Evolutionary conservation across 1,140 invertebrate genomes (phyloP), one percentile per base, ranked within the genome.

Genomic region (Melanaphis sacchari): DNA sequence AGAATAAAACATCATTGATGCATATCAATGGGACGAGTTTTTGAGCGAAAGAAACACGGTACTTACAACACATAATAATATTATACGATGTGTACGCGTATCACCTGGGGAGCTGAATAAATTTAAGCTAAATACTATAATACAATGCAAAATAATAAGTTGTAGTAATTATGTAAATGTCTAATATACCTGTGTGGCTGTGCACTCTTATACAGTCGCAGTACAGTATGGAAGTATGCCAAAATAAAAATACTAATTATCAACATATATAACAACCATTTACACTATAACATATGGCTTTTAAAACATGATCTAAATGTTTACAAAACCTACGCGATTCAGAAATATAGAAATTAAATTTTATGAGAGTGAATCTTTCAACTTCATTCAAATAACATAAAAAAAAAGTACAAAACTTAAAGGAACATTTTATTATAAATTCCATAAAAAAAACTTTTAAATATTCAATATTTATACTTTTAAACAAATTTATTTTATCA

Each of bases 231-330:
- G 88, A 54, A 54, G 31, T 54, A 54, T 89, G 46, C 88, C 88
- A 89, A 89, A 52, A 89, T 54, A 54, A 89, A 89, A 54, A 38
- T 38, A 54, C 49, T 89, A 89, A 89, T 89, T 89, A 89, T 89
- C 49, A 89, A 89, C 36, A 15, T 21, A n/a, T 76, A 89, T 38
- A 54, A 54, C 49, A 52, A 52, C 49, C 46, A 52, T 54, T 89
- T 88, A 41, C 36, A 36, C 21, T n/a, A 40, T 40, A 89, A 89
- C 49, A 54, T 89, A 89, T 54, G 49, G 36, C 21, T 52, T 89
- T 52, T 89, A 40, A 54, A 54, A 8, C 38, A 89, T 36, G 22
- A 5, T 89, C 22, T 38, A 89, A 89, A 89, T 89, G 36, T 54
- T 54, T 52, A 89, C 22, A 36, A 40, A 49, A 89, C 24, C 9